Evolutionary conservation across 2,888 invertebrate genomes (phyloP), one percentile per base, ranked within the genome.

Genomic region (Trisateles emortualis): DNA sequence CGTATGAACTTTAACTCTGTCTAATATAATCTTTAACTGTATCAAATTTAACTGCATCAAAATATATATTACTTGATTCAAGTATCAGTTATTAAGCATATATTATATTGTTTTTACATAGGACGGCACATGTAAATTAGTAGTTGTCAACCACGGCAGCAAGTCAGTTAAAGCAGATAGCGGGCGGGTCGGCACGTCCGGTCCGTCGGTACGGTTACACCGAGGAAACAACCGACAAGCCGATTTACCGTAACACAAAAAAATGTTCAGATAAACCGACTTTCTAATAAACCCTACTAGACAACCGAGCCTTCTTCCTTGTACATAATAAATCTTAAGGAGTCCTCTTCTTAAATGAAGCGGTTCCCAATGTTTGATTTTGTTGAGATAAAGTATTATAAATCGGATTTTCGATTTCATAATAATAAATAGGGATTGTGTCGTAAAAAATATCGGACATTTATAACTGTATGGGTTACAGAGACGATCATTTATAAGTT

Each of bases 241-340:
- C 79, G 88, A 86, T 87, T 86, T 87, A 89, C 87, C 87, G 87
- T 88, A 87, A 87, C 84, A 89, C 86, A 90, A 91, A 91, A n/a
- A 90, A 90, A 89, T 84, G 79, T 81, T 85, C 74, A 86, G 90
- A 90, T 90, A 91, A 89, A 86, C 87, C 89, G 85, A 87, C 91
- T 90, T 90, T 92, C 90, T 91, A 92, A 90, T 90, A 90, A 84
- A 89, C 84, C 82, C 84, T 78, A 78, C 83, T 79, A 83, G 81
- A 85, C 79, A 78, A 79, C 72, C 83, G 81, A 80, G 74, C 84
- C 85, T 83, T 83, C 84, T 87, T 88, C 86, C 89, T 84, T 87
- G 85, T 90, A 87, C 81, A 86, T 89, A 91, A 92, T 92, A 92
- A 92, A 92, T 92, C 91, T 92, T 89, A 82, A 89, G 81, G 79